Base-by-base conservation (phyloP, 2,888 invertebrate species). In the Orthosia gracilis region DNA sequence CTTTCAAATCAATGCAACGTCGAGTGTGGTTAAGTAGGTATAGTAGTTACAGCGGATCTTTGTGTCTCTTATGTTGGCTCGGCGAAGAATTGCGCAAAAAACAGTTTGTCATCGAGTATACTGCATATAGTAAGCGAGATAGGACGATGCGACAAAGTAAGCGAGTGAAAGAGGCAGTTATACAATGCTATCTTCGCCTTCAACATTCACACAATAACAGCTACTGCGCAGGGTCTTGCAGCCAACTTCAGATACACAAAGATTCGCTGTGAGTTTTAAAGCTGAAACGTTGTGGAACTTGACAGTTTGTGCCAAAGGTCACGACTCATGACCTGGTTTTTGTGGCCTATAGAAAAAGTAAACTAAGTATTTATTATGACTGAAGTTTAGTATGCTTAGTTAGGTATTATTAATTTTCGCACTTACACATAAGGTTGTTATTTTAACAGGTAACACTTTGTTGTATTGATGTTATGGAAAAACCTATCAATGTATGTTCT, bases 1-100 rank as follows among this genome's bases (percentile, higher is more conserved):
- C 47, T 54, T 50, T 62, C 5, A 58, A 78, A 84, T 76, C 75
- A 74, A 78, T 78, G 68, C 23, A 23, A 64, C 4, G 47, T 52
- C 45, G 73, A 57, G 21, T 61, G 31, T 9, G 54, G 66, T 52
- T 40, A 68, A 49, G 23, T 76, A 67, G 52, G 21, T 49, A 40
- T 40, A 40, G 40, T 40, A 40, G 40, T 40, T 9, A 40, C 40
- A 40, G 40, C 40, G 40, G 40, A 40, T 40, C 40, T 40, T 31
- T 31, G 31, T 31, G 40, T 40, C 40, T 40, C 40, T 9, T 7
- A 40, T 40, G 40, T 40, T 40, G 40, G 40, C 40, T 40, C 40
- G 9, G 40, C 40, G 40, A 40, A 40, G 9, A 1, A 40, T 40
- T 40, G 40, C 40, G 40, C 40, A 40, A 40, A 40, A 40, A 40